Evolutionary conservation across 2,113 vertebrate genomes (phyloP).

Genomic region (Spilogale gracilis): DNA sequence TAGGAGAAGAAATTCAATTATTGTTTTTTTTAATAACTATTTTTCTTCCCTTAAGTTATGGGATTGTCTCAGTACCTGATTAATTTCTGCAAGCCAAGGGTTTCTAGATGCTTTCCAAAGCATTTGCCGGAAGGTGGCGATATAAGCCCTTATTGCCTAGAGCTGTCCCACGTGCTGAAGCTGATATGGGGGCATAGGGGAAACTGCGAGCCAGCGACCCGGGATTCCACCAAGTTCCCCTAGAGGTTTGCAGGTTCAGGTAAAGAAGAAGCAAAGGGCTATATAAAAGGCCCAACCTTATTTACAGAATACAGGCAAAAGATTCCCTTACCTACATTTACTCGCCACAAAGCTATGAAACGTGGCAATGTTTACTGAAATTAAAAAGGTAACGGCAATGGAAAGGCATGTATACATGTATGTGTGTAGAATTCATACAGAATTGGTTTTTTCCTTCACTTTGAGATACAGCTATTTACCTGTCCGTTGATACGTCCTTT

Average conservation of each 20-base stretch:
- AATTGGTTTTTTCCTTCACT: neutral
- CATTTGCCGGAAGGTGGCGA: slow-evolving; percentile 87
- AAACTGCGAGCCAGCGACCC: neutral
- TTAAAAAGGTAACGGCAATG: neutral
- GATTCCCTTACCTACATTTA: neutral
- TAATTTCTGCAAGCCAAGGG: slow-evolving; percentile 4
- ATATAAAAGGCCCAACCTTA: neutral
- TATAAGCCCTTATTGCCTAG: slow-evolving; percentile 72
- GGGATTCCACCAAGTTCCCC: slow-evolving; percentile 23
- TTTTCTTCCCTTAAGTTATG: neutral
- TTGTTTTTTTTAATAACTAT: slow-evolving; percentile 4
- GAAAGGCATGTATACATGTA: neutral
- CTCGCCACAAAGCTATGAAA: neutral
- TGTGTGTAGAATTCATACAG: neutral
- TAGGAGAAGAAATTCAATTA: neutral
- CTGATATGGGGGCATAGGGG: neutral
- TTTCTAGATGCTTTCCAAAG: slow-evolving; percentile 41
- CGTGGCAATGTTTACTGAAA: neutral
- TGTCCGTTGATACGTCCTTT: neutral
- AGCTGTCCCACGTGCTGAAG: slow-evolving; percentile 85
- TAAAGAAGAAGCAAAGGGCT: neutral
- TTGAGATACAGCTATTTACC: neutral
- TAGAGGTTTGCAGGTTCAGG: neutral
- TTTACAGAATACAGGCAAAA: neutral
- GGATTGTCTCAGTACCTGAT: neutral